Evolutionary conservation across 2,888 invertebrate genomes (phyloP).

Genomic region (Aphrophora alni): DNA sequence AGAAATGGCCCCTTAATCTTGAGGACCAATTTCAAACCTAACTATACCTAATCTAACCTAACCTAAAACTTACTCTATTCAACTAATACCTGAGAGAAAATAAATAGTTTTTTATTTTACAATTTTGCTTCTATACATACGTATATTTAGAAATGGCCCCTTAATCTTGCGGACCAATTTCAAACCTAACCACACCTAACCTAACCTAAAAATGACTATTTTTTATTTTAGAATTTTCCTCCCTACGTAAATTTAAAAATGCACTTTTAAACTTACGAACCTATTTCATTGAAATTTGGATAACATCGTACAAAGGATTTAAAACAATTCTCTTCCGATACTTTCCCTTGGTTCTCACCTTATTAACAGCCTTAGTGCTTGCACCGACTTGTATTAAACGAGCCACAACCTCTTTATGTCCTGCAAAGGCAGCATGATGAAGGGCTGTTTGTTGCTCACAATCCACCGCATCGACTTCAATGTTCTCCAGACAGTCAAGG

Average conservation of each 20-base stretch:
- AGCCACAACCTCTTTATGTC: slow-evolving; percentile 70
- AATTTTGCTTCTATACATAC: no score
- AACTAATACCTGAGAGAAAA: no score
- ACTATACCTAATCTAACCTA: no score
- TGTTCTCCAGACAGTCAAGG: slow-evolving; percentile 67
- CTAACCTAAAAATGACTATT: no score
- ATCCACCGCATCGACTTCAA: slow-evolving; percentile 66
- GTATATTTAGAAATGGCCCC: no score
- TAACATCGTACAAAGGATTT: neutral
- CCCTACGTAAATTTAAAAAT: neutral
- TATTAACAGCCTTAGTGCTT: slow-evolving; percentile 70
- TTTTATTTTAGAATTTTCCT: no score
- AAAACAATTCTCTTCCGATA: neutral
- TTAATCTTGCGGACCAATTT: no score
- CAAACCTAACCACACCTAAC: no score
- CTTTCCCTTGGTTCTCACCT: slow-evolving; percentile 65
- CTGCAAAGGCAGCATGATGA: slow-evolving; percentile 76
- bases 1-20: no score
- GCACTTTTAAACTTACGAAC: neutral
- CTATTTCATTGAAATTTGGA: neutral
- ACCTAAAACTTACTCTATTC: no score
- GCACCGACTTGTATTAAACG: slow-evolving; percentile 72
- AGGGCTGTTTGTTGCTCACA: slow-evolving; percentile 75
- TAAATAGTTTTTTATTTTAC: no score
- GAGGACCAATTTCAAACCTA: no score